phyloP scores from a whole-genome alignment of 2,888 invertebrate species.

The Drosophila sordidula region DNA sequence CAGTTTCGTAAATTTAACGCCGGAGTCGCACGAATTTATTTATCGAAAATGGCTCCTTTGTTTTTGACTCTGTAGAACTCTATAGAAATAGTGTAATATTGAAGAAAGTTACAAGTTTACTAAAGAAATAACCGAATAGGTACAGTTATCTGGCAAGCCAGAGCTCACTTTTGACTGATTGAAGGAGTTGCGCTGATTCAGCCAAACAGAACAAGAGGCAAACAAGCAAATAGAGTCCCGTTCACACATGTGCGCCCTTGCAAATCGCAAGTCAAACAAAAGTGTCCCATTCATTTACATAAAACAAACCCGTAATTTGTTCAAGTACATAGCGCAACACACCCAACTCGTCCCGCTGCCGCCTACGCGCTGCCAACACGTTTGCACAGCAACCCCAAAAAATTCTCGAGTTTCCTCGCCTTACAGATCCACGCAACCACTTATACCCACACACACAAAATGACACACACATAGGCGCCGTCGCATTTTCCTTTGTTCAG shows the following conservation, averaged over 20 bases:
- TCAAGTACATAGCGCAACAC: constrained; percentile 43
- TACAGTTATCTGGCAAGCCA: constrained; percentile 8
- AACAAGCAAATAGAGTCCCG: constrained; percentile 14
- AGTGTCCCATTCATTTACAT: constrained; percentile 53
- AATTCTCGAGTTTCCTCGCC: constrained; percentile 40
- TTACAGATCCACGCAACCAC: constrained; percentile 46
- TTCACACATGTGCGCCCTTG: constrained; percentile 13
- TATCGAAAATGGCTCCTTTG: constrained; percentile 36
- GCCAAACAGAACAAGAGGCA: background rate
- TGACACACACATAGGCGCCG: constrained; percentile 21
- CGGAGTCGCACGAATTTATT: background rate
- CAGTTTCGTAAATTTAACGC: background rate
- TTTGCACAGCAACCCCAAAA: constrained; percentile 64
- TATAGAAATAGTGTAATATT: background rate
- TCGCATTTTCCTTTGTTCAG: constrained; percentile 57
- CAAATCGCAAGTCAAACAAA: constrained; percentile 55
- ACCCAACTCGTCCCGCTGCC: constrained; percentile 8
- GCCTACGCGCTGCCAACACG: constrained; percentile 8
- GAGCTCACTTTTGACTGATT: background rate
- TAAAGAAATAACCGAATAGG: background rate
- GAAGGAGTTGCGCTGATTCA: constrained; percentile 1
- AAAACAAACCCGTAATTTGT: constrained; percentile 56
- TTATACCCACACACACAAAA: constrained; percentile 12
- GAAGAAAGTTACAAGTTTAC: background rate
- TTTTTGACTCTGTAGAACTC: constrained; percentile 9